A percentile compares a stretch with the other conserved stretches of the same genome.
Conservation (phyloP, 2,888 invertebrate species). For the Lasioglossum villosulum region DNA sequence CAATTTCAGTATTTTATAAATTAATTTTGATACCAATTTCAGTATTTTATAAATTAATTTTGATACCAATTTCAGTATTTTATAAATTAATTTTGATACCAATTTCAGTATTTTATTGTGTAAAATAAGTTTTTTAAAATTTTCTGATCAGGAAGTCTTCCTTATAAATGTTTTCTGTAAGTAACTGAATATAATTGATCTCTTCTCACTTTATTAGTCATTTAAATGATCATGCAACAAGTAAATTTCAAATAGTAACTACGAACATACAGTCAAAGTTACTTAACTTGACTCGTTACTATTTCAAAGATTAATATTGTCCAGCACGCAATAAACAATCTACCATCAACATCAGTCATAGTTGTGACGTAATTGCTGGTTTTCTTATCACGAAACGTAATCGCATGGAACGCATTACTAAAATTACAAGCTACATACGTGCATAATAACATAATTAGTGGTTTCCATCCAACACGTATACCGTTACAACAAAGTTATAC, state of each 20-base stretch:
- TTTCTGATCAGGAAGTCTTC: neutral
- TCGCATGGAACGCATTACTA: neutral
- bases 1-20: neutral
- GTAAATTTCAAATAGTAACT: neutral
- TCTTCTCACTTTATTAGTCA: neutral
- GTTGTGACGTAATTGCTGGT: neutral
- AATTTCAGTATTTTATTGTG: neutral
- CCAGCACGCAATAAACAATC: neutral
- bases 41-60: neutral
- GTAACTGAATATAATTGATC: neutral
- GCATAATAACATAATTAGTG: slow-evolving; percentile 5
- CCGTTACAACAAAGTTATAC: neutral
- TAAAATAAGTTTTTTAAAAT: neutral
- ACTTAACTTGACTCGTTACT: neutral
- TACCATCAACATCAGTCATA: neutral
- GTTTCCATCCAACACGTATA: neutral
- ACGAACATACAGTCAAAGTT: neutral
- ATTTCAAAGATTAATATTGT: neutral
- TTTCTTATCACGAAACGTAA: neutral
- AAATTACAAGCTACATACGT: neutral
- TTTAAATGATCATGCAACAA: neutral
- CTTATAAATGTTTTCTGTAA: neutral
- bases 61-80: neutral
- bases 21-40: neutral
- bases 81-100: neutral